These are phyloP conservation scores for Idaea straminata DNA, from an alignment of 2,888 invertebrate species.

Conservation along the genomic window DNA sequence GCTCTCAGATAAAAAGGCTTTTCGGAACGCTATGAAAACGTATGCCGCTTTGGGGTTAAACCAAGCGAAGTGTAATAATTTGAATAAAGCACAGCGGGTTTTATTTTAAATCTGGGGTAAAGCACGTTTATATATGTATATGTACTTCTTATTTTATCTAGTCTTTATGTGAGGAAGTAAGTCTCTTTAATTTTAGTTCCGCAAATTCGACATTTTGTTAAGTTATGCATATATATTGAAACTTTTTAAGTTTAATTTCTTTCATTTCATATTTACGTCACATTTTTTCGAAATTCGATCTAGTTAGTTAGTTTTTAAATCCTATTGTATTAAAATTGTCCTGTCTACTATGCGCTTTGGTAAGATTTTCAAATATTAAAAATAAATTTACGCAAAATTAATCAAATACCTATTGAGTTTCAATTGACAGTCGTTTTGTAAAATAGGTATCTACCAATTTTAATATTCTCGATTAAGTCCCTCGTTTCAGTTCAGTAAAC, in stretches of 20 bases:
- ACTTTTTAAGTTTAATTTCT: not conserved
- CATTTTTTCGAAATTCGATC: too few relatives aligned
- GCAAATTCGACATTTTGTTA: not conserved
- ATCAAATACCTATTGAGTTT: not conserved
- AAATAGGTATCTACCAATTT: constrained; percentile 1
- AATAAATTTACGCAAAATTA: too few relatives aligned
- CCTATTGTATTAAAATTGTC: too few relatives aligned
- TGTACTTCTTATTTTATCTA: constrained; percentile 26
- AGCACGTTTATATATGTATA: constrained; percentile 19
- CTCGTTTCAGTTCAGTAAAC: constrained; percentile 18
- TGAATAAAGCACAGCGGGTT: constrained; percentile 34
- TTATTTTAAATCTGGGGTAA: constrained; percentile 34
- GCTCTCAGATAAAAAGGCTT: constrained; percentile 61
- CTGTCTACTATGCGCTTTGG: too few relatives aligned
- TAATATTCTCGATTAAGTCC: not conserved
- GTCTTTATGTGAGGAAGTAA: constrained; percentile 15
- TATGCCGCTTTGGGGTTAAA: constrained; percentile 61
- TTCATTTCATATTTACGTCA: too few relatives aligned
- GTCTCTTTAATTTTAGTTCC: constrained; percentile 8
- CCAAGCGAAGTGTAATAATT: constrained; percentile 47
- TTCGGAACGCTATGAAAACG: constrained; percentile 59
- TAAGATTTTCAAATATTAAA: too few relatives aligned
- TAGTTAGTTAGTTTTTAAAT: too few relatives aligned
- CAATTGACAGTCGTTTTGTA: not conserved
- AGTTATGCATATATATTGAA: constrained; percentile 2